Conservation (phyloP, 2,113 vertebrate species). For the Trematocara stigmaticum region DNA sequence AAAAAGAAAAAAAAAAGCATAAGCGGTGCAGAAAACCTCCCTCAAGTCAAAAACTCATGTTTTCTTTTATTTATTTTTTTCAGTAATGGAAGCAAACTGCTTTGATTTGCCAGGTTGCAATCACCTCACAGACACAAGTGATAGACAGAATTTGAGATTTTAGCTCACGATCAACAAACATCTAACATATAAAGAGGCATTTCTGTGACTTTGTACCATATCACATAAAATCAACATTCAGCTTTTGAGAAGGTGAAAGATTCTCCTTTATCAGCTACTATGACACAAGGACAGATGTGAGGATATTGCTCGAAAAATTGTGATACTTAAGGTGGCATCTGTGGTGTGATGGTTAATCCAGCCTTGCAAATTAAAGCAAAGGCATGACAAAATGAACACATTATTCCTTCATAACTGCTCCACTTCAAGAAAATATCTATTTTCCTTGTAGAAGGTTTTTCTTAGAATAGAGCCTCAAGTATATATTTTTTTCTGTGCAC, state of each 20-base stretch:
- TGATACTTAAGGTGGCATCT: neutral
- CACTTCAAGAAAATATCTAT: neutral
- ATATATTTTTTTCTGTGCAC: neutral
- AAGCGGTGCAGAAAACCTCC: neutral
- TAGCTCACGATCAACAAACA: neutral
- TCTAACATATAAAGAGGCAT: neutral
- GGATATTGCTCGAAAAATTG: neutral
- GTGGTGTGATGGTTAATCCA: neutral
- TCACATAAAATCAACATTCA: neutral
- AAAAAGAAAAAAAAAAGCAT: neutral
- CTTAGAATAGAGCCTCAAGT: neutral
- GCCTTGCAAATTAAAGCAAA: neutral
- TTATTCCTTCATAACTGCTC: neutral
- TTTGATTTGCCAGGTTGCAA: neutral
- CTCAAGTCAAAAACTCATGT: neutral
- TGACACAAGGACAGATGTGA: neutral
- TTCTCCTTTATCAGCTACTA: neutral
- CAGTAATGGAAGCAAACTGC: neutral
- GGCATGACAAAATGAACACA: neutral
- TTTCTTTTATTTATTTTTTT: neutral
- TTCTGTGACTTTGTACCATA: neutral
- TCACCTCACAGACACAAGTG: neutral
- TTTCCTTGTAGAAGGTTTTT: neutral
- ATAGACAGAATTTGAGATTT: neutral
- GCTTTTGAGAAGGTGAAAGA: neutral